Conservation (phyloP, 2,797 vertebrate genomes). For the Distichodus sexfasciatus region DNA sequence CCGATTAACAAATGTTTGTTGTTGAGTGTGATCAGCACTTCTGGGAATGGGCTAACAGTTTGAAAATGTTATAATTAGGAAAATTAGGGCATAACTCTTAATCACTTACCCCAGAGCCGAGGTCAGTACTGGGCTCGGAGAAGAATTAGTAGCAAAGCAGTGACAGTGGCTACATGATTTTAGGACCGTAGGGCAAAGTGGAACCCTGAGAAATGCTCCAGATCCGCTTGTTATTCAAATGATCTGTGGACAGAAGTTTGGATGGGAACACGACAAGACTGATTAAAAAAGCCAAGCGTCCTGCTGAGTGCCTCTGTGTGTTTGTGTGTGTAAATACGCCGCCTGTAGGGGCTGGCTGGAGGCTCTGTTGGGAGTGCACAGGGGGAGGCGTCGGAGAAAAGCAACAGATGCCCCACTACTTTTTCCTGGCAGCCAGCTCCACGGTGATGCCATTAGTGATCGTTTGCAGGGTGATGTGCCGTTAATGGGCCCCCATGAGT, state of each 20-base stretch:
- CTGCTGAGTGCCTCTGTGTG: conserved; percentile 19
- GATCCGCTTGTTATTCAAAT: conserved; percentile 43
- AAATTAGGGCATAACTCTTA: conserved; percentile 83
- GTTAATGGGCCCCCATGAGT: conserved; percentile 54
- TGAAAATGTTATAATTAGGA: conserved; percentile 84
- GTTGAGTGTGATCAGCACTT: conserved; percentile 74
- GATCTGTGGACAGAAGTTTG: conserved; percentile 9
- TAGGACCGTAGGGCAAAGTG: not conserved
- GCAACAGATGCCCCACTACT: conserved; percentile 46
- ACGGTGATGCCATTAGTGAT: conserved; percentile 51
- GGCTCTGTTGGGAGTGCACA: conserved; percentile 15
- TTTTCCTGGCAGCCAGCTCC: conserved; percentile 23
- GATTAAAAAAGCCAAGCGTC: conserved; percentile 31
- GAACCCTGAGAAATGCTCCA: conserved; percentile 53
- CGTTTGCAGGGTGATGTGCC: conserved; percentile 45
- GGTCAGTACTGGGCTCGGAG: conserved; percentile 55
- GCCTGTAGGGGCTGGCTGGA: conserved; percentile 27
- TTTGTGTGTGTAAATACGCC: conserved; percentile 18
- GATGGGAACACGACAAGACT: conserved; percentile 7
- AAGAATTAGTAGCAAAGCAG: conserved; percentile 47
- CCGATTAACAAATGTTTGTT: conserved; percentile 69
- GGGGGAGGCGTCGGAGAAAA: conserved; percentile 9
- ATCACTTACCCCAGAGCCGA: conserved; percentile 66
- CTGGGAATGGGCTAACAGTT: conserved; percentile 68
- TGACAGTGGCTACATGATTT: conserved; percentile 13